Evolutionary conservation across 2,797 vertebrate species (phyloP), one percentile per base, ranked within the genome.

Genomic region (Nyctibius grandis): DNA sequence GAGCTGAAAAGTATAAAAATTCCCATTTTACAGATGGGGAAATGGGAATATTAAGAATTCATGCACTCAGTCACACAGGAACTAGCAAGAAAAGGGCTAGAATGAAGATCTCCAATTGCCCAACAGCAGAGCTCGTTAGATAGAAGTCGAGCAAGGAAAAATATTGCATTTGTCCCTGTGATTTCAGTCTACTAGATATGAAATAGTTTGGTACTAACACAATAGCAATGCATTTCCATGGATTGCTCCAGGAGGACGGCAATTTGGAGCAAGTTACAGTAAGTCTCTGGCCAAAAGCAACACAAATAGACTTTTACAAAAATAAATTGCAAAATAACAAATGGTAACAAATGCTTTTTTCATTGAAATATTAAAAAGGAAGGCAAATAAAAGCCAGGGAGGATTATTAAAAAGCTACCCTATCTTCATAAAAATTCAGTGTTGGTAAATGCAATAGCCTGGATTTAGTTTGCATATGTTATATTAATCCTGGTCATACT

Each of bases 31-130:
- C 68, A 95, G 90, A 95, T 95, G 80, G 56, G 83, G 80, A 96
- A 94, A 96, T 90, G 86, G 91, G 81, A 95, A 85, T 91, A 96
- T 95, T 96, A 96, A 96, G 94, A 97, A 96, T 95, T 94, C 93
- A 93, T 94, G 95, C 68, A 93, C 45, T 92, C 81, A 77, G 95
- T 93, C 93, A 91, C 91, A 93, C 45, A 95, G 90, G 81, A 96
- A 53, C 86, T 33, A 89, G 86, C 38, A 93, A 92, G 90, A 86
- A 85, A 84, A 70, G 19, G 34, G 68, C 48, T 90, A 85, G 67
- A 90, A 94, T 54, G 74, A 93, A 93, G 93, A 85, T 85, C 83
- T 93, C 86, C 93, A 82, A 91, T 94, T 91, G 94, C 83, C 86
- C 88, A 97, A 93, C 56, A 95, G 67, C 68, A 94, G 91, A 96